These are phyloP conservation scores for Tangara arthus DNA, from an alignment of 2,797 vertebrate genomes.

Conservation along the genomic window DNA sequence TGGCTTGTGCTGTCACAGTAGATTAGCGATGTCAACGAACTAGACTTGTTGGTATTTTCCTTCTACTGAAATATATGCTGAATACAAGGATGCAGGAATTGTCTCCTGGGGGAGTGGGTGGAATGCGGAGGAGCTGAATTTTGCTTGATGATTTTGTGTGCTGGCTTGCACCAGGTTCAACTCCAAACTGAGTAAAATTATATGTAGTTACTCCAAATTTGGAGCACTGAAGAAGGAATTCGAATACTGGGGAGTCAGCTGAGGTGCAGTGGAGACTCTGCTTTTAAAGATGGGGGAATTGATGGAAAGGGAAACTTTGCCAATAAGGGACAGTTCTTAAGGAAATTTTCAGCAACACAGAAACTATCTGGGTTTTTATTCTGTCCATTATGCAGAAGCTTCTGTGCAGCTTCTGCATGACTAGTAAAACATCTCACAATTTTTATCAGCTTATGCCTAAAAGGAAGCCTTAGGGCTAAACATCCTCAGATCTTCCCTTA, in stretches of 20 bases:
- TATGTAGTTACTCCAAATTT: not conserved
- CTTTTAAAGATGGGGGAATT: not conserved
- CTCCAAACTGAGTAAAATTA: not conserved
- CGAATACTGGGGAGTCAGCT: not conserved
- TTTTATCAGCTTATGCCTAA: not conserved
- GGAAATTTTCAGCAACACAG: not conserved
- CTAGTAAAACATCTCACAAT: not conserved
- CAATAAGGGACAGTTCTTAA: not conserved
- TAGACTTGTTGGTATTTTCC: not conserved
- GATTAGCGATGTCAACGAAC: not conserved
- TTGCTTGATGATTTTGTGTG: not conserved
- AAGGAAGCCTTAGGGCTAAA: not conserved
- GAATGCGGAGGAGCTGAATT: not conserved
- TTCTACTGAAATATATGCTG: not conserved
- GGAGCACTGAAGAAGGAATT: not conserved
- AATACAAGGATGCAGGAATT: not conserved
- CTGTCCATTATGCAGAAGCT: not conserved
- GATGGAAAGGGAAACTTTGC: not conserved
- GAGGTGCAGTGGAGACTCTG: not conserved
- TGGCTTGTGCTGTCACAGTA: slow-evolving; percentile 35
- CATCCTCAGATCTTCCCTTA: not conserved
- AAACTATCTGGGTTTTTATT: not conserved
- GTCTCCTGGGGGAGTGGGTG: not conserved
- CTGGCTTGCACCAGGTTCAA: not conserved
- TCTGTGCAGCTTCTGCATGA: not conserved